Evolutionary conservation across 2,797 vertebrate genomes (phyloP).

Genomic region (Moxostoma hubbsi): DNA sequence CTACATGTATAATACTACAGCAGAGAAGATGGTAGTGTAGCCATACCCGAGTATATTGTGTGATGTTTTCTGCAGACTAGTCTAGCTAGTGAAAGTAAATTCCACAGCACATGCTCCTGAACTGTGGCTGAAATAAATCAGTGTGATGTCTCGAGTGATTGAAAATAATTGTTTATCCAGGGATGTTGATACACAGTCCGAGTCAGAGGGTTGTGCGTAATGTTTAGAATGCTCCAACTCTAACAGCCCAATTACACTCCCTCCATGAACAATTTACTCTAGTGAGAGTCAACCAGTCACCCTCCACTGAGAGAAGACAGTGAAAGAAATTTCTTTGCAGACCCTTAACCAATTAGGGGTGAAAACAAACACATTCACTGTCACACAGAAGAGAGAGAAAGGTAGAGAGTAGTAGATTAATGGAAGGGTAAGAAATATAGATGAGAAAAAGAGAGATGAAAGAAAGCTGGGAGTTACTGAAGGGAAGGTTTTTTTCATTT

Average conservation of each 20-base stretch:
- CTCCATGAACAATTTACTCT: conserved; percentile 50
- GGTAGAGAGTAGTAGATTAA: neutral
- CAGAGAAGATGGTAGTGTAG: no score
- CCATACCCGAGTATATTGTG: no score
- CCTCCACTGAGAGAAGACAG: conserved; percentile 48
- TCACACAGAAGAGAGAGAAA: conserved; percentile 30
- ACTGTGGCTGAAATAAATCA: conserved; percentile 34
- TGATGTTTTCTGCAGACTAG: neutral
- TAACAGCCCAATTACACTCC: conserved; percentile 51
- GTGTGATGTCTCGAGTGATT: conserved; percentile 45
- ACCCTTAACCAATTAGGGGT: conserved; percentile 48
- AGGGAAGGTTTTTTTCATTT: neutral
- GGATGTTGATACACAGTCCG: conserved; percentile 34
- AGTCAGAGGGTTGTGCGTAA: conserved; percentile 17
- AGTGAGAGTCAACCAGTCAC: conserved; percentile 43
- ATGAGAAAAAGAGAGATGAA: conserved; percentile 5
- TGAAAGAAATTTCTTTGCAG: conserved; percentile 52
- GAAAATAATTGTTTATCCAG: conserved; percentile 45
- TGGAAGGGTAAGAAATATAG: neutral
- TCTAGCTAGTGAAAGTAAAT: conserved; percentile 7
- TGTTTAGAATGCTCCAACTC: conserved; percentile 40
- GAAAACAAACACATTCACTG: conserved; percentile 44
- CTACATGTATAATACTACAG: no score
- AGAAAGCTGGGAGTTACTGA: neutral
- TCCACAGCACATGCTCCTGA: conserved; percentile 7